Conservation (phyloP, 2,888 invertebrate species). For the Orthosia cruda region DNA sequence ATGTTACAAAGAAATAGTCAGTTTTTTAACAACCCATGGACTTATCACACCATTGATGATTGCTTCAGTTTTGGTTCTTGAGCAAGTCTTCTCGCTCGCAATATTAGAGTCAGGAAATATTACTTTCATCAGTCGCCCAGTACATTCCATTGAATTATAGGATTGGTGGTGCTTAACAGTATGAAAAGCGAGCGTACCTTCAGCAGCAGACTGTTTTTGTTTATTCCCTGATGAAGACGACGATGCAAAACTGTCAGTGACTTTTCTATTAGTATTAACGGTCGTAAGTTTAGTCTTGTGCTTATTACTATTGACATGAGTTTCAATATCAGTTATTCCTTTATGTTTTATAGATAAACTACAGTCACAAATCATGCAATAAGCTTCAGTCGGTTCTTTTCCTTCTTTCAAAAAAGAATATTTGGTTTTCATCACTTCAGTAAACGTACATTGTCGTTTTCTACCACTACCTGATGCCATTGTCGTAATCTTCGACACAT, state of each 20-base stretch:
- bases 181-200: constrained; percentile 41
- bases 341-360: no score
- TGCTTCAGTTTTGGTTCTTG: constrained; percentile 39
- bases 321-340: no score
- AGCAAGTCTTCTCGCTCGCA: constrained; percentile 33
- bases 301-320: constrained; percentile 30
- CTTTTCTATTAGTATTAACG: constrained; percentile 33
- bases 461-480: constrained; percentile 23
- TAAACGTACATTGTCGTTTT: constrained; percentile 23
- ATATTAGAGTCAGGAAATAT: constrained; percentile 52
- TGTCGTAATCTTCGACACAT: constrained; percentile 6
- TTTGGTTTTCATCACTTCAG: constrained; percentile 28
- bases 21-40: constrained; percentile 26
- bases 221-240: constrained; percentile 33
- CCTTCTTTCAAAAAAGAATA: constrained; percentile 29
- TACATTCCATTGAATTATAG: constrained; percentile 53
- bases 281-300: constrained; percentile 36
- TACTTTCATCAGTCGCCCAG: constrained; percentile 38
- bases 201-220: constrained; percentile 41
- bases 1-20: constrained; percentile 33
- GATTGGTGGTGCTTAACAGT: constrained; percentile 44
- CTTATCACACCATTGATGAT: constrained; percentile 46
- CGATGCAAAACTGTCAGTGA: constrained; percentile 34
- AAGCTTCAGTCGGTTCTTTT: no score
- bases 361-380: no score